phyloP scores from a whole-genome alignment of 2,113 vertebrate species.

The Capricornis sumatraensis region DNA sequence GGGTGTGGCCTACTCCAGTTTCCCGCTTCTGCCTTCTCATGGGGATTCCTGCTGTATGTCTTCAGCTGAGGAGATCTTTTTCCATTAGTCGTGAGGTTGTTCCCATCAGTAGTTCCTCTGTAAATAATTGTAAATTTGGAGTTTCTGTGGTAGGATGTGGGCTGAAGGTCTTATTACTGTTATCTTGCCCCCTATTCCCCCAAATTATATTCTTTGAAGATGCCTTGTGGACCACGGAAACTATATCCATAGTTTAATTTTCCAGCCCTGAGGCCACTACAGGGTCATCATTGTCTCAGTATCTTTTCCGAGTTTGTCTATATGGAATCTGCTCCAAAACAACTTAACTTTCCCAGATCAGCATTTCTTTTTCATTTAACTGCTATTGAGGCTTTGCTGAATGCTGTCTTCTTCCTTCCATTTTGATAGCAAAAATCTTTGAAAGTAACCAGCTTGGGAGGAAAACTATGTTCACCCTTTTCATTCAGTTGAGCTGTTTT shows the following conservation, averaged over 20 bases:
- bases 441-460: not conserved
- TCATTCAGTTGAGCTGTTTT: not conserved
- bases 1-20: not conserved
- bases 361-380: not conserved
- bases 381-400: not conserved
- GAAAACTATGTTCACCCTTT: not conserved
- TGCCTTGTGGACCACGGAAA: not conserved
- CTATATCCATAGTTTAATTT: not conserved
- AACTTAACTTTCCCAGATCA: not conserved
- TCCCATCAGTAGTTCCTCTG: not conserved
- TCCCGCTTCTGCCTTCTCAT: not conserved
- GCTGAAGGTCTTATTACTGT: not conserved
- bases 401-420: not conserved
- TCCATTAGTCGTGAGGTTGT: not conserved
- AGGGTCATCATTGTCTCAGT: not conserved
- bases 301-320: not conserved
- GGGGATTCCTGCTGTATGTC: not conserved
- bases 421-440: not conserved
- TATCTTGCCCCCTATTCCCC: not conserved
- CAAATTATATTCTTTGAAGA: not conserved
- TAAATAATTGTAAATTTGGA: not conserved
- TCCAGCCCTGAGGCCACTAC: not conserved
- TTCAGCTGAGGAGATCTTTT: not conserved
- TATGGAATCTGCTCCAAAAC: not conserved
- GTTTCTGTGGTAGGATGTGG: not conserved